Evolutionary conservation across 2,888 invertebrate genomes (phyloP), one percentile per base, ranked within the genome.

Genomic region (Leptogaster cylindrica): DNA sequence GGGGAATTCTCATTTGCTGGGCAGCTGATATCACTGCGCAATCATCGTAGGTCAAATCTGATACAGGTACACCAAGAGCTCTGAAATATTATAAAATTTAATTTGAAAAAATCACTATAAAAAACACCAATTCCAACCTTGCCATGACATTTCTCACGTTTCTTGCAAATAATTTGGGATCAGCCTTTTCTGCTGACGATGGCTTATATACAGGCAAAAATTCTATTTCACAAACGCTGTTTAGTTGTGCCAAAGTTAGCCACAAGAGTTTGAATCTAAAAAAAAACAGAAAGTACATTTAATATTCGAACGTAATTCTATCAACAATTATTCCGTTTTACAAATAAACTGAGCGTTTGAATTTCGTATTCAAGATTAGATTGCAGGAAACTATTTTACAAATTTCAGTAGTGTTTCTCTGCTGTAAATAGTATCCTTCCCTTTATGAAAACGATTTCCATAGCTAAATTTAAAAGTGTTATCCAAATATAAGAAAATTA

Each of bases 61-160:
- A 86, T 0, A 92, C 89, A 2, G 96, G 95, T 39, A 96, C 86
- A 2, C 89, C 88, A 12, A 96, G 82, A 1, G 92, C 90, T 75
- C 95, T 95, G 80, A 7, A 83, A 44, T 14, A 18, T 44, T 10
- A 6, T 3, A 83, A 68, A 65, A 16, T 16, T 36, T 20, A 44
- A 33, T 28, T 44, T 64, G 20, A 12, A 25, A 7, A 12, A 65
- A 25, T 39, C 10, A 20, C 55, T 20, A 4, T n/a, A n/a, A 25
- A 23, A 3, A 2, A 10, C 20, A n/a, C 12, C n/a, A 12, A n/a
- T 50, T 39, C 88, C 84, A 82, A 95, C 95, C 89, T 89, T 33
- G 95, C 94, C 95, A 97, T 96, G 39, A 92, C 87, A 74, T 89
- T 88, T 69, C 95, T 85, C 3, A 97, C 96, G 79, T 96, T 96